Evolutionary conservation across 2,113 vertebrate species (phyloP).

Genomic region (Pteruthius melanotis): DNA sequence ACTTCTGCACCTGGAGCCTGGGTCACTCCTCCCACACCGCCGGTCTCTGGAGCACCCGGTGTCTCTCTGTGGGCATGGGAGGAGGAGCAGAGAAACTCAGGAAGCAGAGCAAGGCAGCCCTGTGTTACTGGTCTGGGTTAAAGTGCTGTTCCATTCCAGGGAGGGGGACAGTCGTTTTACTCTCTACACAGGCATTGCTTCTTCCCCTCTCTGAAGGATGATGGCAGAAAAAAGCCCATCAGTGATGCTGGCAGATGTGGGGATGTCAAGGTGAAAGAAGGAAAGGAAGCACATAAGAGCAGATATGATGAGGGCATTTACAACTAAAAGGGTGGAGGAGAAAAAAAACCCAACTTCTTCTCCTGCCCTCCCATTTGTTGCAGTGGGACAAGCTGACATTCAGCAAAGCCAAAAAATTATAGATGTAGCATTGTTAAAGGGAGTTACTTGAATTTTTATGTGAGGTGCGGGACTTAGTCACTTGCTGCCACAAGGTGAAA

Average conservation of each 20-base stretch:
- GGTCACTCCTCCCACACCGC: rapidly evolving
- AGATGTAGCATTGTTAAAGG: not conserved
- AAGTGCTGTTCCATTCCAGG: not conserved
- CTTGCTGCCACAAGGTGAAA: not conserved
- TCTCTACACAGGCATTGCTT: rapidly evolving
- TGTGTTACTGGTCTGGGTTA: rapidly evolving
- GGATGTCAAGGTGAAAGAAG: not conserved
- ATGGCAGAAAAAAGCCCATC: not conserved
- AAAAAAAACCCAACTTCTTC: not conserved
- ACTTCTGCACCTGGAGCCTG: not conserved
- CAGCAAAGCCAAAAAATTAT: not conserved
- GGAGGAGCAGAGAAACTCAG: not conserved
- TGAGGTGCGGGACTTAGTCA: not conserved
- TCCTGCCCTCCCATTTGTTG: not conserved
- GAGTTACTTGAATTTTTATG: not conserved
- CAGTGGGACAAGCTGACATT: not conserved
- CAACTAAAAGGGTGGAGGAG: not conserved
- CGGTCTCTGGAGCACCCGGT: not conserved
- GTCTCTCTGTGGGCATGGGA: not conserved
- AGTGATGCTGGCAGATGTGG: not conserved
- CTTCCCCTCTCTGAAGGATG: not conserved
- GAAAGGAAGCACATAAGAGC: not conserved
- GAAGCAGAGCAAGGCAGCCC: not conserved
- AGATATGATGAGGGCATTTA: not conserved
- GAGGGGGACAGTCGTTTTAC: not conserved